Conservation (phyloP, 2,113 vertebrate species). For the Terrapene triunguis region DNA sequence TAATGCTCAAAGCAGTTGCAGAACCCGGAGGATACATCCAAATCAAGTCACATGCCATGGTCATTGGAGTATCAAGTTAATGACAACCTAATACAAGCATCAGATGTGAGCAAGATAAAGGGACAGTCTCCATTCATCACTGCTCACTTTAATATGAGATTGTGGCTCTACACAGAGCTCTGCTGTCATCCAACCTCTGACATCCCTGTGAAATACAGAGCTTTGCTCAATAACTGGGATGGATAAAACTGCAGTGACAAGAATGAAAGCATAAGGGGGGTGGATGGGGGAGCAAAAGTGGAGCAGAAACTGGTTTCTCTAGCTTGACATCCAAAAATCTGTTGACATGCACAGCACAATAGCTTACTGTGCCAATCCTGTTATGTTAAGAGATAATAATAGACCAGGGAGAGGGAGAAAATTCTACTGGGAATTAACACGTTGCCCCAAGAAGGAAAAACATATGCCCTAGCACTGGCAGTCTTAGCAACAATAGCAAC, state of each 20-base stretch:
- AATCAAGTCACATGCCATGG: neutral
- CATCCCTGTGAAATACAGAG: neutral
- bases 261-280: neutral
- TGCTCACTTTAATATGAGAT: neutral
- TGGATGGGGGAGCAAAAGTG: neutral
- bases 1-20: neutral
- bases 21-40: neutral
- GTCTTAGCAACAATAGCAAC: constrained; percentile 1
- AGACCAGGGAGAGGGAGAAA: neutral
- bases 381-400: constrained; percentile 4
- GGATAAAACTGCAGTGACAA: neutral
- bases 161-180: neutral
- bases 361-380: neutral
- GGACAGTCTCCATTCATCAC: neutral
- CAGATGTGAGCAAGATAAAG: neutral
- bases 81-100: neutral
- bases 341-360: neutral
- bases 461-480: neutral
- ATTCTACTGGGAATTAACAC: constrained; percentile 27
- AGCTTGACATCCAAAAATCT: neutral
- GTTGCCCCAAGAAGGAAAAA: neutral
- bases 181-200: neutral
- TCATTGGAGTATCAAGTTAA: neutral
- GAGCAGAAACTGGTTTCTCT: neutral
- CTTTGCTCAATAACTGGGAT: neutral